Evolutionary conservation across 2,888 invertebrate genomes (phyloP), one percentile per base, ranked within the genome.

Genomic region (Piscicola geometra): DNA sequence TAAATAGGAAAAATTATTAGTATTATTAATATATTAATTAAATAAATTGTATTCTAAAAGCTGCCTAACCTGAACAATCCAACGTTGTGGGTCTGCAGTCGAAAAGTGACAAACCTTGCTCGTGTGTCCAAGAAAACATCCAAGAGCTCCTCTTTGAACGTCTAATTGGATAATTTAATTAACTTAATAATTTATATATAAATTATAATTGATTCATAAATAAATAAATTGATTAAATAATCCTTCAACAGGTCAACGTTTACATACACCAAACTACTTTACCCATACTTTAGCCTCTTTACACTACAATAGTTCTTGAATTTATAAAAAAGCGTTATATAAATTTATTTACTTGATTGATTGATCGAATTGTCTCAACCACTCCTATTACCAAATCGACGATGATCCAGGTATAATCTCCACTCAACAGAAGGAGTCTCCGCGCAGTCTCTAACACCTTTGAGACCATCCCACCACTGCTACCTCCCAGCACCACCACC

Each of bases 41-140:
- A 47, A 15, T 15, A 47, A 9, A 47, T 15, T 47, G 50, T 47
- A 41, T 15, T 9, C 41, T 41, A 15, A 41, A 5, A 41, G 15
- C 41, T 56, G 9, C n/a, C 60, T 3, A 56, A 56, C 60, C 60
- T 56, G 25, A 56, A 56, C 60, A 25, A 18, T 56, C 60, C 60
- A 21, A 56, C 60, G 60, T 56, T 5, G 25, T 56, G 9, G 25
- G 3, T 56, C n/a, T 56, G 60, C 25, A 56, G 3, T n/a, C n/a
- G 9, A 25, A 56, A 56, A 18, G n/a, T 56, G 12, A 56, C 3
- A 21, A 56, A 56, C 5, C n/a, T 9, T 25, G 60, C n/a, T 56
- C n/a, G 9, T 5, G 60, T 56, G 21, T 56, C 60, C 60, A 56
- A 56, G 25, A 25, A 56, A 5, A 18, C 60, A n/a, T 56, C 60